phyloP scores from a whole-genome alignment of 2,113 vertebrate genomes.

The Perccottus glenii region DNA sequence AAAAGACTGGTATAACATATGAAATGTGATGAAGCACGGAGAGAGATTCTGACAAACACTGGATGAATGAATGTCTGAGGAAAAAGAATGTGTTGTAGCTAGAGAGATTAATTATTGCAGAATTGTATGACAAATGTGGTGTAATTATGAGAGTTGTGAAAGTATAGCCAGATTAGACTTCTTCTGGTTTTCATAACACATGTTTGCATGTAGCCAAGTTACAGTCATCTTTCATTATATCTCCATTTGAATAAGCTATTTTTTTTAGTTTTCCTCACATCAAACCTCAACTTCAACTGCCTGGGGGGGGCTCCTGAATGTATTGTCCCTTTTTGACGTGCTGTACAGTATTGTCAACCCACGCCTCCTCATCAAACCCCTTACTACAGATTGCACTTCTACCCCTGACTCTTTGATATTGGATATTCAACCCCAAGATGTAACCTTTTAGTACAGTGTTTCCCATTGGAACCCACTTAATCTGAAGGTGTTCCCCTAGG shows the following conservation, averaged over 20 bases:
- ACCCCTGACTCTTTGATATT: constrained; percentile 14
- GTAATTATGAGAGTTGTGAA: background rate
- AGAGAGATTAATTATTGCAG: constrained; percentile 19
- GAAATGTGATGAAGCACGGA: constrained; percentile 11
- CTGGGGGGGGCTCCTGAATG: constrained; percentile 69
- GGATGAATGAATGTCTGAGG: constrained; percentile 36
- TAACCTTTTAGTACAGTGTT: constrained; percentile 2
- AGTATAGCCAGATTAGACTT: background rate
- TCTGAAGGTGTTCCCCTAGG: background rate
- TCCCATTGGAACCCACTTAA: no score
- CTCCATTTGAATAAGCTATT: constrained; percentile 34
- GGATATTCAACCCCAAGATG: constrained; percentile 13
- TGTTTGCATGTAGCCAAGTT: constrained; percentile 34
- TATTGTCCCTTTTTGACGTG: constrained; percentile 72
- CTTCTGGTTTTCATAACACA: background rate
- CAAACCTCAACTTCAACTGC: constrained; percentile 37
- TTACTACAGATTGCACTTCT: constrained; percentile 35
- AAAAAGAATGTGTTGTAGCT: constrained; percentile 39
- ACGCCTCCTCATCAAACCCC: constrained; percentile 30
- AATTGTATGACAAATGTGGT: background rate
- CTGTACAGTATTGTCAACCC: constrained; percentile 69
- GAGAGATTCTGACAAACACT: constrained; percentile 44
- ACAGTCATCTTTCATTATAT: constrained; percentile 22
- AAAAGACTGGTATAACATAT: no score
- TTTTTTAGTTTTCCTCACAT: constrained; percentile 41